These are phyloP conservation scores for Lysandra bellargus DNA, from an alignment of 2,888 invertebrate genomes.

Conservation along the genomic window DNA sequence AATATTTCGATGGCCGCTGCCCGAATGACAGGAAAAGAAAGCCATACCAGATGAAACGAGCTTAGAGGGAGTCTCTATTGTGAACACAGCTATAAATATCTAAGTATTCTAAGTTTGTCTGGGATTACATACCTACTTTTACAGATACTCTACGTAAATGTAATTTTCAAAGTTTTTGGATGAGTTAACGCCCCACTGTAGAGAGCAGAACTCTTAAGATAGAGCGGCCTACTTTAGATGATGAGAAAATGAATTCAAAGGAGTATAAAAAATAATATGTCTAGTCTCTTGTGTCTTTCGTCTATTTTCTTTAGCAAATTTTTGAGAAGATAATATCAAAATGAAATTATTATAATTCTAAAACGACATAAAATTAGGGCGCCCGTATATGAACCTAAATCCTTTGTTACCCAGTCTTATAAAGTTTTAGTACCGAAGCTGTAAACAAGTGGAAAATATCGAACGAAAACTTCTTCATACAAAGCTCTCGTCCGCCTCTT, in stretches of 20 bases:
- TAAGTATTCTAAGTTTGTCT: not conserved
- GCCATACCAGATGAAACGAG: constrained; percentile 7
- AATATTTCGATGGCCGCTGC: not conserved
- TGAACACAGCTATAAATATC: not conserved
- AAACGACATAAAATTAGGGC: constrained; percentile 1
- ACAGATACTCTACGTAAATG: not conserved
- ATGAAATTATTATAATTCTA: not conserved
- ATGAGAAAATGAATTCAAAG: not conserved
- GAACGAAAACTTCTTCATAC: constrained; percentile 51
- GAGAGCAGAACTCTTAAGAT: no score
- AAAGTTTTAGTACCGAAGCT: constrained; percentile 11
- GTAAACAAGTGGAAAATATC: constrained; percentile 49
- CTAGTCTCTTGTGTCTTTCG: not conserved
- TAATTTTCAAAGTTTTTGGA: no score
- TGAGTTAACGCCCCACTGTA: no score
- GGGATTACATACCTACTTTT: not conserved
- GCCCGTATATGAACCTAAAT: not conserved
- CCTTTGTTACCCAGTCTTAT: not conserved
- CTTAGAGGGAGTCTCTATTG: not conserved
- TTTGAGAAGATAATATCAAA: not conserved
- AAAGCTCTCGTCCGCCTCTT: constrained; percentile 48
- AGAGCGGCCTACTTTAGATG: not conserved
- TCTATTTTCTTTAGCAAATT: not conserved
- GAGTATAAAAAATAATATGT: not conserved
- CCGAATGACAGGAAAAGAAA: not conserved